These are phyloP conservation scores for Tychaedon coryphoeus DNA, from an alignment of 2,113 vertebrate genomes.

Conservation along the genomic window DNA sequence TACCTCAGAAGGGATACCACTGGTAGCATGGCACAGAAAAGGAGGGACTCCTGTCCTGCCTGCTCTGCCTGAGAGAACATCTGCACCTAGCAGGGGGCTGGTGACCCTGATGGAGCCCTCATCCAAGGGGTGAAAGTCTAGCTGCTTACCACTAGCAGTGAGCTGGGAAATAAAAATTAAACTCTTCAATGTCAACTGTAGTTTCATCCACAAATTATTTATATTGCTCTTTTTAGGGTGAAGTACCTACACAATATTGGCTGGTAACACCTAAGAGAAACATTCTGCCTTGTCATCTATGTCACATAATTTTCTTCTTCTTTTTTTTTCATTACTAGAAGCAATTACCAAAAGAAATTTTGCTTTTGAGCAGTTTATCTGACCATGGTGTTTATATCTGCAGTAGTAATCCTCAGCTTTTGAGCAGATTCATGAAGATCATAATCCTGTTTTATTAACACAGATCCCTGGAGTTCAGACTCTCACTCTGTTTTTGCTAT, in stretches of 20 bases:
- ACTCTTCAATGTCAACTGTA: not conserved
- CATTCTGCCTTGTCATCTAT: not conserved
- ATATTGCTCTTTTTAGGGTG: not conserved
- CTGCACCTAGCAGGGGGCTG: not conserved
- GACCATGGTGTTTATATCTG: not conserved
- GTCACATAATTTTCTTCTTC: not conserved
- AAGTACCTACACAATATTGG: not conserved
- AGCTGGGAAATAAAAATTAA: not conserved
- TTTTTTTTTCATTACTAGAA: not conserved
- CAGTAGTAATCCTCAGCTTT: not conserved
- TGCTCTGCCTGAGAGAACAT: not conserved
- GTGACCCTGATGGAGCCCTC: rapidly evolving
- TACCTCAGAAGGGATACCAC: not conserved
- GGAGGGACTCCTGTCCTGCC: not conserved
- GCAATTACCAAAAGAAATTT: not conserved
- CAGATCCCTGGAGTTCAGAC: not conserved
- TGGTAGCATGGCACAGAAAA: not conserved
- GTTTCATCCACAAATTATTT: not conserved
- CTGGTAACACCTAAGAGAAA: not conserved
- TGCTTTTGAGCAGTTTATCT: not conserved
- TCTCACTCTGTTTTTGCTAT: not conserved
- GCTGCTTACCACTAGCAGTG: not conserved
- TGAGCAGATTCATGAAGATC: not conserved
- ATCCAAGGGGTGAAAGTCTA: not conserved
- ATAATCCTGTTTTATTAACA: not conserved